phyloP scores from a whole-genome alignment of 2,113 vertebrate genomes.

The Actinemys pallida region DNA sequence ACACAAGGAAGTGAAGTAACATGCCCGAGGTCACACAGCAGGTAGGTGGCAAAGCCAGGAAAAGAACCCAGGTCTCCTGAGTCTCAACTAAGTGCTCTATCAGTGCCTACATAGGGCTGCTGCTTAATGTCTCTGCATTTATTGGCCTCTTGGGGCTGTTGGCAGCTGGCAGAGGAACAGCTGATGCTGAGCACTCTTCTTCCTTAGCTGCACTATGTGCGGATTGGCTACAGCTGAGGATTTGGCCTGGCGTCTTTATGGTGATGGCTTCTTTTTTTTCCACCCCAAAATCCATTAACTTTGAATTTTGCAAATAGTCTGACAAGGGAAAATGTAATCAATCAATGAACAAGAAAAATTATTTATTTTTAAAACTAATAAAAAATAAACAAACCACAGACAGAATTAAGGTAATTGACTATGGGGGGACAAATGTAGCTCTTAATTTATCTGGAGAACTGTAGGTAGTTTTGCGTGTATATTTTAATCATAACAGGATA shows the following conservation, averaged over 20 bases:
- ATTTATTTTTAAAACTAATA: not conserved
- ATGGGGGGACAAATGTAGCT: not conserved
- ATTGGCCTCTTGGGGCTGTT: not conserved
- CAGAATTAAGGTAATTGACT: not conserved
- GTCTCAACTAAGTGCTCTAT: not conserved
- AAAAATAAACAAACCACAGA: not conserved
- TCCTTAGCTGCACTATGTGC: not conserved
- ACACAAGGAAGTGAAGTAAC: not conserved
- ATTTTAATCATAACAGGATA: too few relatives aligned
- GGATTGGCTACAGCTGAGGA: not conserved
- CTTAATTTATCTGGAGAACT: not conserved
- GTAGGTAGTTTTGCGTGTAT: not conserved
- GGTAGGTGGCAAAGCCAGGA: not conserved
- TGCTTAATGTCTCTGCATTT: not conserved
- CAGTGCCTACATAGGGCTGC: too few relatives aligned
- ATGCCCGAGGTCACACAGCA: not conserved
- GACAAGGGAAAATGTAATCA: not conserved
- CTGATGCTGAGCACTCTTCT: not conserved
- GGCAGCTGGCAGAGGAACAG: not conserved
- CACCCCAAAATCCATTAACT: not conserved
- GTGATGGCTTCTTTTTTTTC: not conserved
- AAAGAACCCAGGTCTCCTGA: not conserved
- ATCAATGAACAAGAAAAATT: not conserved
- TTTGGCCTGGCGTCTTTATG: not conserved
- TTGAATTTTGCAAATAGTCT: not conserved